Percentiles rank a stretch among this genome's conserved stretches.
phyloP scores from a whole-genome alignment of 2,113 vertebrate species.

The Dicrurus megarhynchus region DNA sequence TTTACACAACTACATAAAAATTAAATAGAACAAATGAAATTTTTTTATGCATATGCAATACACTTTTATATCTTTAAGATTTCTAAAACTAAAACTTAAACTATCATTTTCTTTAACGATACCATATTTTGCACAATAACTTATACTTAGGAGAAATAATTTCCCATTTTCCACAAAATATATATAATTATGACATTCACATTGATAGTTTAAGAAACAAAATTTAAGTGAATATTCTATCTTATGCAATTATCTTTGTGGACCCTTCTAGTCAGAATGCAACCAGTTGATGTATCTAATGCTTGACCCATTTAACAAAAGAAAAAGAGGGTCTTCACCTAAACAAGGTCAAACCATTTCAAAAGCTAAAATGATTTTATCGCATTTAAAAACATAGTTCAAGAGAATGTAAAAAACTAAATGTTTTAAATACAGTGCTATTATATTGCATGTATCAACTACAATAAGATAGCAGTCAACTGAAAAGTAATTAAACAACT shows the following conservation, averaged over 20 bases:
- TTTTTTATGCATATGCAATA: slow-evolving; percentile 76
- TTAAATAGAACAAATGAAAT: slow-evolving; percentile 81
- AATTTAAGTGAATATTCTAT: slow-evolving; percentile 71
- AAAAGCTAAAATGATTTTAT: slow-evolving; percentile 62
- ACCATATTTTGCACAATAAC: slow-evolving; percentile 83
- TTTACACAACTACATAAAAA: slow-evolving; percentile 76
- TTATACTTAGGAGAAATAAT: slow-evolving; percentile 79
- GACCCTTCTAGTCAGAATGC: slow-evolving; percentile 64
- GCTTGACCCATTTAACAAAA: slow-evolving; percentile 56
- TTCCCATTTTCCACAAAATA: slow-evolving; percentile 77
- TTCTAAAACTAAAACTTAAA: slow-evolving; percentile 79
- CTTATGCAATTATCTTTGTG: slow-evolving; percentile 56
- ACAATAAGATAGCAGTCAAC: slow-evolving; percentile 42
- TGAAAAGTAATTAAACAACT: slow-evolving; percentile 39
- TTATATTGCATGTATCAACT: slow-evolving; percentile 16
- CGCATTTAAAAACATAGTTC: slow-evolving; percentile 49
- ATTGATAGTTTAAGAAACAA: slow-evolving; percentile 78
- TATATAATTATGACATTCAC: slow-evolving; percentile 85
- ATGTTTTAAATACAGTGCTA: slow-evolving; percentile 42
- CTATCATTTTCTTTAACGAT: slow-evolving; percentile 75
- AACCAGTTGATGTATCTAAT: slow-evolving; percentile 50
- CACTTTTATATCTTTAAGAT: slow-evolving; percentile 77
- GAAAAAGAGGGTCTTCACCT: slow-evolving; percentile 35
- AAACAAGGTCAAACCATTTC: slow-evolving; percentile 59
- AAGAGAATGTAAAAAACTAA: slow-evolving; percentile 50